Base-by-base conservation (phyloP, 2,888 invertebrate species). In the Adela reaumurella region DNA sequence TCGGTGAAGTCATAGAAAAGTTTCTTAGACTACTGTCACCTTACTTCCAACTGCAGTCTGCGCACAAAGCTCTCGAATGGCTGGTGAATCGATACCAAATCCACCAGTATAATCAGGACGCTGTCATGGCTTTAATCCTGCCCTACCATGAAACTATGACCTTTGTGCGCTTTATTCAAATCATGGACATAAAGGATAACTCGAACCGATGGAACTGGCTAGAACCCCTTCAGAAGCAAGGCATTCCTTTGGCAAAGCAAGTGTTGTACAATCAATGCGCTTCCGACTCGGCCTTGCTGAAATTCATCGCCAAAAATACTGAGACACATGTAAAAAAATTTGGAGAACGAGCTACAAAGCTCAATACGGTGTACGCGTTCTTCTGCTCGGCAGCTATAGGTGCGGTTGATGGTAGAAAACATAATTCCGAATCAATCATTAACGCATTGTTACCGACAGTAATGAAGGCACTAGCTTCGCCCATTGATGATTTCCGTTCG, bases 11-110 rank as follows among this genome's bases (percentile, higher is more conserved):
- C 3, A 88, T 99, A 18, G 83, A 85, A 48, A 86, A 86, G 54
- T 97, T 97, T 68, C 71, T 98, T 0, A 68, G 89, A 2, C 80
- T 87, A 35, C 58, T 97, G 3, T 92, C 95, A 1, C 98, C 98
- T 0, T 97, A 95, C 65, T 88, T 98, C 56, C 79, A 94, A 46
- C 72, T 95, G 1, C 90, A 89, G 58, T 84, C 94, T 0, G 67
- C 83, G 0, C 94, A 96, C 56, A 93, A 96, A 76, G 89, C 94
- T 2, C 67, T 99, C 45, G 99, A 99, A 78, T 99, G 97, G 97
- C 81, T 99, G 2, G 86, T 98, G 45, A 85, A 92, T 60, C 85
- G 96, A 56, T 97, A 89, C 64, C 86, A 89, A 55, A 89, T 98
- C 52, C 91, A 98, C 59, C 83, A 90, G 48, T 97, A 90, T 68